Evolutionary conservation across 2,113 vertebrate genomes (phyloP).

Genomic region (Platichthys stellatus): DNA sequence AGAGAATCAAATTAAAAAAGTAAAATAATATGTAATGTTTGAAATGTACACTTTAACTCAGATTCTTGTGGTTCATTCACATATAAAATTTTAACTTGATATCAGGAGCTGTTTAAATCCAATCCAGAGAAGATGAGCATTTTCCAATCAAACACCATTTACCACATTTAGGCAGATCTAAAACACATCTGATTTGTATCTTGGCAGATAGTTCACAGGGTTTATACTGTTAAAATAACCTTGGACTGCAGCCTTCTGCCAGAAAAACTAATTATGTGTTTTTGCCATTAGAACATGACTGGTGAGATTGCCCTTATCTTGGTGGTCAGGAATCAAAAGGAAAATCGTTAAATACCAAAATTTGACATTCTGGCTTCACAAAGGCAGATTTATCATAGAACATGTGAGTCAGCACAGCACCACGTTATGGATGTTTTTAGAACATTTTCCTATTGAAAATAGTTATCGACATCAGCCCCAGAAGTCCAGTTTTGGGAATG

Average conservation of each 20-base stretch:
- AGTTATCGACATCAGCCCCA: background rate
- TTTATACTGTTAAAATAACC: constrained; percentile 15
- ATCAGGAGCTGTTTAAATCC: background rate
- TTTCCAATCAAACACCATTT: no score
- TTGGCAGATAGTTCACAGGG: background rate
- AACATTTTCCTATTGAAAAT: constrained; percentile 5
- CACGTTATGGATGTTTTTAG: background rate
- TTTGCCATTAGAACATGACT: constrained; percentile 25
- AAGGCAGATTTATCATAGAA: constrained; percentile 36
- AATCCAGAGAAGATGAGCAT: background rate
- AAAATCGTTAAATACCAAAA: constrained; percentile 42
- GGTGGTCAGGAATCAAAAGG: constrained; percentile 49
- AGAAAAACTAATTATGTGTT: constrained; percentile 1
- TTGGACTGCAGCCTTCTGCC: constrained; percentile 20
- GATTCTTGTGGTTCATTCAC: background rate
- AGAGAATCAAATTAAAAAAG: no score
- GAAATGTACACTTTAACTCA: background rate
- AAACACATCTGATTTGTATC: constrained; percentile 4
- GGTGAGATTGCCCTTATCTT: constrained; percentile 45
- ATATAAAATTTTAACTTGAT: background rate
- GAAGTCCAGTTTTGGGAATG: constrained; percentile 11
- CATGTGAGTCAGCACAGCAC: constrained; percentile 6
- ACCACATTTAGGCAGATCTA: background rate
- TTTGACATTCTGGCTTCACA: background rate
- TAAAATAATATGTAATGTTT: no score